phyloP scores from a whole-genome alignment of 2,113 vertebrate genomes.

The Bettongia penicillata region DNA sequence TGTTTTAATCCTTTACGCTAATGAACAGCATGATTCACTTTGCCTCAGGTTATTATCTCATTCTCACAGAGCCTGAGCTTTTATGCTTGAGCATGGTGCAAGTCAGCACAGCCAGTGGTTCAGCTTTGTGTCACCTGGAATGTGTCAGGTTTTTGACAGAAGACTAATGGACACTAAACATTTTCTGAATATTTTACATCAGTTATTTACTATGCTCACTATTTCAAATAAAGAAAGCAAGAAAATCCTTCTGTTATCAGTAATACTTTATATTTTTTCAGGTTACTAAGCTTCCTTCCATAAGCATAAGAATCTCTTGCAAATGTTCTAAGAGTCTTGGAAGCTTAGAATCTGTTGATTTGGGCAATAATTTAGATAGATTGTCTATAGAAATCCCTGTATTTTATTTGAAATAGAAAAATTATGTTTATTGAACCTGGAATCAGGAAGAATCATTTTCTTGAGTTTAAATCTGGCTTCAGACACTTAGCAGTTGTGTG shows the following conservation, averaged over 20 bases:
- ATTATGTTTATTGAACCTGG: background rate
- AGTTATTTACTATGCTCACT: background rate
- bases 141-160: background rate
- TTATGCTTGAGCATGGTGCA: background rate
- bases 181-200: conserved; percentile 37
- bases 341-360: background rate
- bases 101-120: background rate
- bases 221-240: background rate
- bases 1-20: conserved; percentile 71
- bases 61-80: conserved; percentile 6
- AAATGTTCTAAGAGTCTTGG: background rate
- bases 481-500: background rate
- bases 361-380: background rate
- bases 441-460: background rate
- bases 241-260: background rate
- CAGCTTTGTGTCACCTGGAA: background rate
- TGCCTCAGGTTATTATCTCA: conserved; percentile 63
- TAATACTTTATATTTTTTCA: background rate
- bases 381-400: background rate
- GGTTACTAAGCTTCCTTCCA: background rate
- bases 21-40: conserved; percentile 60
- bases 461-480: background rate
- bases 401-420: background rate
- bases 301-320: background rate
- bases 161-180: background rate